phyloP scores from a whole-genome alignment of 2,113 vertebrate species.

The Tursiops truncatus region DNA sequence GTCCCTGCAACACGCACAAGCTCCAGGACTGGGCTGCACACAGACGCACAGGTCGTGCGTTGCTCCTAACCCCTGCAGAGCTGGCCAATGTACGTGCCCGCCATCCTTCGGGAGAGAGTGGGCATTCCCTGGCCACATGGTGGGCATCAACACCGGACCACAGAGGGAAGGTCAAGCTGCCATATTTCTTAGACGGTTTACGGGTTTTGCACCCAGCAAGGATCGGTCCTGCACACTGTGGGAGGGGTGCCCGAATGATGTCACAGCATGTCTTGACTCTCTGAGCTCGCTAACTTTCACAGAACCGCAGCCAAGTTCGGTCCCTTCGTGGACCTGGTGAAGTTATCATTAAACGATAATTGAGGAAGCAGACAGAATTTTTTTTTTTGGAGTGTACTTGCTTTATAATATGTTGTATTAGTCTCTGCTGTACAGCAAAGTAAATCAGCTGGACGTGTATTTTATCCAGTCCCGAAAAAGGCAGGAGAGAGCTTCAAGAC shows the following conservation, averaged over 20 bases:
- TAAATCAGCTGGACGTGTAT: too few relatives aligned
- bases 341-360: neutral
- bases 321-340: neutral
- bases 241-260: too few relatives aligned
- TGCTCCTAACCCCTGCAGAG: too few relatives aligned
- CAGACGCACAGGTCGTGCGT: neutral
- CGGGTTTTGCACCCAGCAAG: neutral
- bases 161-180: too few relatives aligned
- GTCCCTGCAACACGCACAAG: fast-evolving
- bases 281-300: neutral
- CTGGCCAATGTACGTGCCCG: fast-evolving
- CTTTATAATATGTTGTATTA: too few relatives aligned
- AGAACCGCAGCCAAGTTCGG: neutral
- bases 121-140: too few relatives aligned
- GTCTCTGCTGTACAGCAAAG: too few relatives aligned
- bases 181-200: neutral
- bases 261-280: too few relatives aligned
- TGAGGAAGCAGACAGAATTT: neutral
- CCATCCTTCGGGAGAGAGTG: neutral
- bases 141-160: neutral
- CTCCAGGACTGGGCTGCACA: too few relatives aligned
- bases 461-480: too few relatives aligned
- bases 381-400: too few relatives aligned
- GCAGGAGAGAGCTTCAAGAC: neutral
- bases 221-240: neutral